Evolutionary conservation across 1,140 invertebrate genomes (phyloP).

Genomic region (Lepidurus apus): DNA sequence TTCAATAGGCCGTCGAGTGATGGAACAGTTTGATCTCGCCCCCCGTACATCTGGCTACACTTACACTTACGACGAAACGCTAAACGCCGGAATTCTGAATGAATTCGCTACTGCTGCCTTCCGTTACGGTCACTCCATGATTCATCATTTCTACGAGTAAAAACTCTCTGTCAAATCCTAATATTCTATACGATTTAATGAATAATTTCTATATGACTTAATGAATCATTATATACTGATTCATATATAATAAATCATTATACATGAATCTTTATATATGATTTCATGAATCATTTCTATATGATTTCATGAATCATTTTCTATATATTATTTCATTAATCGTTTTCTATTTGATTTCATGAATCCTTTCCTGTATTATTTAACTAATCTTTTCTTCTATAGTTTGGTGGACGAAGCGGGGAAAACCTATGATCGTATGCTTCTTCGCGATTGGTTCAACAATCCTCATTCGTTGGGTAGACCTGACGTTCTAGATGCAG

Average conservation of each 20-base stretch:
- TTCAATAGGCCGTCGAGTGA: conserved; percentile 38
- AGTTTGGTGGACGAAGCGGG: conserved; percentile 32
- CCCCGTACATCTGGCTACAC: conserved; percentile 39
- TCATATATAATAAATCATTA: too few species aligned
- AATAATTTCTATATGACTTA: neutral
- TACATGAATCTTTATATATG: too few species aligned
- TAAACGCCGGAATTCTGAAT: conserved; percentile 47
- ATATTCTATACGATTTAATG: neutral
- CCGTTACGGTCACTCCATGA: conserved; percentile 49
- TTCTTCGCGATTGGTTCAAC: conserved; percentile 39
- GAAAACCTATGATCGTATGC: conserved; percentile 30
- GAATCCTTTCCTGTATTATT: neutral
- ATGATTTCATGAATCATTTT: neutral
- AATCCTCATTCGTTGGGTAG: conserved; percentile 37
- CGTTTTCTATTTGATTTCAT: neutral
- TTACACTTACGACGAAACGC: conserved; percentile 43
- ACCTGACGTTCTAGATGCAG: conserved; percentile 37
- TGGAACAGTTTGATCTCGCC: conserved; percentile 41
- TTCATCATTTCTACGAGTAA: conserved; percentile 37
- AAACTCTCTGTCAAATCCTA: neutral
- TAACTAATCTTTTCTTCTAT: neutral
- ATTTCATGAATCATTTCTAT: neutral
- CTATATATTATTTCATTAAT: too few species aligned
- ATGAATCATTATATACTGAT: too few species aligned
- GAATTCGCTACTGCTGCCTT: conserved; percentile 52